phyloP scores from a whole-genome alignment of 1,140 invertebrate species.

The Zaprionus kolodkinae region DNA sequence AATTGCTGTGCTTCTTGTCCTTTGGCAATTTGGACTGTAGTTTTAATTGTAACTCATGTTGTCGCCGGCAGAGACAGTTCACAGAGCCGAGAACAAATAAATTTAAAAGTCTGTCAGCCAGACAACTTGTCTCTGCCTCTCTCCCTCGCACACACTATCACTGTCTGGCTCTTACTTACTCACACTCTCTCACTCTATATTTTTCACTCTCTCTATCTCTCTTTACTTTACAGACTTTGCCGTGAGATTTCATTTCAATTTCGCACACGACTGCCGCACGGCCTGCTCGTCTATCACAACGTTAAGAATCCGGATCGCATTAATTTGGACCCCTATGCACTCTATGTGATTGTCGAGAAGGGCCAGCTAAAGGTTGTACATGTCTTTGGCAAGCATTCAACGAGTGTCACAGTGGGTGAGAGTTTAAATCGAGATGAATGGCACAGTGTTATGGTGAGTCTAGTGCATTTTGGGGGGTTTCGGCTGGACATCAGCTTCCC shows the following conservation, averaged over 20 bases:
- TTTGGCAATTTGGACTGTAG: slow-evolving; percentile 66
- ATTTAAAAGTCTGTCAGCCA: slow-evolving; percentile 64
- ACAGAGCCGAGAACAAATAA: slow-evolving; percentile 61
- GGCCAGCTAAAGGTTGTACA: slow-evolving; percentile 95
- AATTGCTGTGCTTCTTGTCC: neutral
- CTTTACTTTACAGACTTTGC: slow-evolving; percentile 88
- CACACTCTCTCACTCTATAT: slow-evolving; percentile 6
- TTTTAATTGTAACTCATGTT: slow-evolving; percentile 77
- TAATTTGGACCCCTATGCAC: slow-evolving; percentile 91
- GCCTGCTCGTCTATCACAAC: slow-evolving; percentile 94
- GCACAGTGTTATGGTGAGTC: slow-evolving; percentile 91
- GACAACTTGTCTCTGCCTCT: neutral
- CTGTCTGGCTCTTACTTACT: slow-evolving; percentile 6
- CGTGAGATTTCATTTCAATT: slow-evolving; percentile 95
- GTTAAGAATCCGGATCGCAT: slow-evolving; percentile 92
- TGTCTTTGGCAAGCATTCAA: slow-evolving; percentile 93
- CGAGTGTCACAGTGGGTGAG: slow-evolving; percentile 93
- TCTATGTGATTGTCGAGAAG: slow-evolving; percentile 95
- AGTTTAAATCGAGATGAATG: slow-evolving; percentile 95
- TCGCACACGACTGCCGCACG: slow-evolving; percentile 93
- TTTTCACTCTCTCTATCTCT: slow-evolving; percentile 5
- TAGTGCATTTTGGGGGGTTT: neutral
- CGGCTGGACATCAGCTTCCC: neutral
- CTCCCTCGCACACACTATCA: neutral
- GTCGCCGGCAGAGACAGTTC: slow-evolving; percentile 58